These are phyloP conservation scores for Trachythela sp. DNA, from an alignment of 64 coral and sea anemone genomes.

Conservation along the genomic window DNA sequence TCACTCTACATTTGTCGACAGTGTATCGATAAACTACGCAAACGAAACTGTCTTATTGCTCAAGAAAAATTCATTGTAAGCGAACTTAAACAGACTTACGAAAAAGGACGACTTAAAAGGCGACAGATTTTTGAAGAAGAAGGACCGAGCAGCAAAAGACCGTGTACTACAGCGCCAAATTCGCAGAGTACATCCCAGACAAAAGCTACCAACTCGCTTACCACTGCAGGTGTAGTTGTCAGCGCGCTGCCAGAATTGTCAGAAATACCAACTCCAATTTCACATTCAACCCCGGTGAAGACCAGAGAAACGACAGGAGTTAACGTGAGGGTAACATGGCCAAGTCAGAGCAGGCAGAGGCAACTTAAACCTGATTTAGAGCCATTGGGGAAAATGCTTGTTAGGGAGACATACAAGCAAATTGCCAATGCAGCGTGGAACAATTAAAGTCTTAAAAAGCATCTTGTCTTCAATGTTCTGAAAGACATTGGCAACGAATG, in stretches of 20 bases:
- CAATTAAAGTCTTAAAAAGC: constrained; percentile 37
- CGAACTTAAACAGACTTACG: constrained; percentile 4
- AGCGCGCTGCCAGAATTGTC: too few species aligned
- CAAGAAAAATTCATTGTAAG: neutral
- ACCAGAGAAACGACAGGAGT: neutral
- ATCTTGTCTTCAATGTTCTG: constrained; percentile 5
- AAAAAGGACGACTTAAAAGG: too few species aligned
- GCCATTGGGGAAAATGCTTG: constrained; percentile 64
- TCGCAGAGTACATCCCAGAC: too few species aligned
- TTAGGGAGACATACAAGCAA: neutral
- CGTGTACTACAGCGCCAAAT: too few species aligned
- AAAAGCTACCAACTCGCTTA: too few species aligned
- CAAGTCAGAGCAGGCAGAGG: constrained; percentile 36
- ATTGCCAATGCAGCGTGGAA: constrained; percentile 11
- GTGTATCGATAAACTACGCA: constrained; percentile 4
- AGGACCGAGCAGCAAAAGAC: too few species aligned
- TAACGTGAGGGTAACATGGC: constrained; percentile 49
- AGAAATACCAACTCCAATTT: neutral
- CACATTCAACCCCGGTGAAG: neutral
- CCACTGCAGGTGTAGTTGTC: too few species aligned
- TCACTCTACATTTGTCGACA: constrained; percentile 12
- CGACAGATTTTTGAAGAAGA: too few species aligned
- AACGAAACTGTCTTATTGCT: neutral
- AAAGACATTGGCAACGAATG: constrained; percentile 46
- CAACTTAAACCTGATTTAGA: constrained; percentile 50